Conservation (phyloP, 2,113 vertebrate genomes). For the Origma solitaria region DNA sequence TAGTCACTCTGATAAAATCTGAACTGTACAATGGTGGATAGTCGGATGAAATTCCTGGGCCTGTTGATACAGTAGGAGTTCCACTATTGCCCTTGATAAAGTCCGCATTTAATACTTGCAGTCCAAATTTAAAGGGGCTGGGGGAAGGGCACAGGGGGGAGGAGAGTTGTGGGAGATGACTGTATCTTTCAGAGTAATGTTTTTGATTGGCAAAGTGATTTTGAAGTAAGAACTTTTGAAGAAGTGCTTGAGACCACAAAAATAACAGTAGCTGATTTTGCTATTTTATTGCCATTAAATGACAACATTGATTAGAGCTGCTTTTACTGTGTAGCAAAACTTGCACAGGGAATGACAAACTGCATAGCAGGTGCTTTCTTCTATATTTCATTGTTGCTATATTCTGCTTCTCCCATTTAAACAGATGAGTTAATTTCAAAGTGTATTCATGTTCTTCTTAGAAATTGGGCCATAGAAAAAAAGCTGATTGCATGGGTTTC, state of each 20-base stretch:
- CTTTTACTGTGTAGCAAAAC: background rate
- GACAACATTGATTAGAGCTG: background rate
- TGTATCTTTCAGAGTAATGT: background rate
- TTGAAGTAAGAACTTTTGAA: background rate
- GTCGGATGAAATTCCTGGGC: background rate
- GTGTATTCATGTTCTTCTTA: background rate
- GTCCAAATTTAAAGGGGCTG: background rate
- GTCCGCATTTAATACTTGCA: background rate
- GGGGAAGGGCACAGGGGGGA: background rate
- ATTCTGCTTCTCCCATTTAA: background rate
- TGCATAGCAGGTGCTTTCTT: background rate
- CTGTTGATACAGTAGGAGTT: background rate
- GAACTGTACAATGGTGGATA: background rate
- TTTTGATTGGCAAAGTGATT: background rate
- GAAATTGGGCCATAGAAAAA: background rate
- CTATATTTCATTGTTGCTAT: background rate
- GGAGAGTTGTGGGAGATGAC: background rate
- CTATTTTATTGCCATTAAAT: background rate
- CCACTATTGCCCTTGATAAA: background rate
- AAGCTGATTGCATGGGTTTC: background rate
- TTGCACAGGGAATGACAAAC: background rate
- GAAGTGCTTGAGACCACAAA: background rate
- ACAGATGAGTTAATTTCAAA: background rate
- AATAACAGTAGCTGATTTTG: background rate
- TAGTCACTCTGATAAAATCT: background rate